Evolutionary conservation across 2,113 vertebrate species (phyloP).

Genomic region (Aramus guarauna): DNA sequence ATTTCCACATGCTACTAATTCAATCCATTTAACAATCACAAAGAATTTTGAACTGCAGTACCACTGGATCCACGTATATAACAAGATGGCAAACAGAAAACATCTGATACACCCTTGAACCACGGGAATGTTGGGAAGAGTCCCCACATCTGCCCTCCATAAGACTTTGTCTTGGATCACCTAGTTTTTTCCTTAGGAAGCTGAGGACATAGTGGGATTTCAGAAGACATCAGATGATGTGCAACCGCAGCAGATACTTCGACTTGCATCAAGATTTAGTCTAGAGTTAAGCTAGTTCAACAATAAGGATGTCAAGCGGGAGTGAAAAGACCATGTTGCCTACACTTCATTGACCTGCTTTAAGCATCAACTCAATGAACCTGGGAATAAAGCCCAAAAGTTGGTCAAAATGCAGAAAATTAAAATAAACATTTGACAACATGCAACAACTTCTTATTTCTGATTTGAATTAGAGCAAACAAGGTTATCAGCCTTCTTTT

Average conservation of each 20-base stretch:
- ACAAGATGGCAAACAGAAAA: not conserved
- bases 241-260: not conserved
- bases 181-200: not conserved
- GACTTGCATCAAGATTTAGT: not conserved
- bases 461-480: not conserved
- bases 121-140: not conserved
- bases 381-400: not conserved
- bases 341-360: not conserved
- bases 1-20: not conserved
- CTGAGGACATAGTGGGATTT: not conserved
- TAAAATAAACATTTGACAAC: not conserved
- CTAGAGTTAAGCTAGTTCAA: not conserved
- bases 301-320: not conserved
- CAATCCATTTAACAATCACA: not conserved
- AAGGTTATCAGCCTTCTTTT: not conserved
- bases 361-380: not conserved
- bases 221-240: not conserved
- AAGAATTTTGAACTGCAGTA: not conserved
- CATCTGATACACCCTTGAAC: not conserved
- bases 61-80: not conserved
- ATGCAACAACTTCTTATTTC: not conserved
- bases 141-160: not conserved
- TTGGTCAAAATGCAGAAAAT: not conserved
- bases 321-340: fast-evolving
- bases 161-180: not conserved